Evolutionary conservation across 2,113 vertebrate species (phyloP).

Genomic region (Tautogolabrus adspersus): DNA sequence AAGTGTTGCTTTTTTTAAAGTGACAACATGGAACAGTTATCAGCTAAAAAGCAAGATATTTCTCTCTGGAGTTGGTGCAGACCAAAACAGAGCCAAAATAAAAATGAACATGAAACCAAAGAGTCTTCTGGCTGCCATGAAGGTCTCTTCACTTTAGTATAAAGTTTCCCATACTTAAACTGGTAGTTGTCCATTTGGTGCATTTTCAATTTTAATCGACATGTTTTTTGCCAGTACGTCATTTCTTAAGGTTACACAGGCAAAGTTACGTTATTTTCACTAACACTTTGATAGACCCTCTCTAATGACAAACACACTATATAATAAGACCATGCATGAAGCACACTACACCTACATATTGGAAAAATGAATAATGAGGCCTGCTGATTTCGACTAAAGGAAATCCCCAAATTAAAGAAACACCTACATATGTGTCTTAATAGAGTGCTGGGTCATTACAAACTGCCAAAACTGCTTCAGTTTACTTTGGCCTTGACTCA

Average conservation of each 20-base stretch:
- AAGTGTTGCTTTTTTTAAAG: too few species aligned
- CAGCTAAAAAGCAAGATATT: too few species aligned
- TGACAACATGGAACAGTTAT: too few species aligned
- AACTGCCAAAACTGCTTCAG: constrained; percentile 53
- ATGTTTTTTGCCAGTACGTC: neutral
- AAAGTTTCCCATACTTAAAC: too few species aligned
- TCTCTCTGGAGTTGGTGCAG: too few species aligned
- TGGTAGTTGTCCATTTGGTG: neutral
- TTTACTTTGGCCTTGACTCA: constrained; percentile 42
- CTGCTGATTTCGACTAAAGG: constrained; percentile 23
- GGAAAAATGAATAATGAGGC: constrained; percentile 35
- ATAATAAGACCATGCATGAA: constrained; percentile 2
- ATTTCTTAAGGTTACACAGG: neutral
- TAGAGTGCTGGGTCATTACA: constrained; percentile 40
- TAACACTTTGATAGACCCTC: constrained; percentile 2
- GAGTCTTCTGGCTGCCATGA: too few species aligned
- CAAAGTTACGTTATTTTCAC: neutral
- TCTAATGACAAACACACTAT: constrained; percentile 3
- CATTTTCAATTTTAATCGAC: neutral
- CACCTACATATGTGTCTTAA: constrained; percentile 35
- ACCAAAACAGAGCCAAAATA: too few species aligned
- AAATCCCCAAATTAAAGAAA: constrained; percentile 61
- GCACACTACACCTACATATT: constrained; percentile 35
- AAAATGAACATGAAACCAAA: too few species aligned
- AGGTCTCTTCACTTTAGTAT: too few species aligned